A percentile compares a stretch with the other conserved stretches of the same genome.
These are phyloP conservation scores for Heliconius erato DNA, from an alignment of 2,888 invertebrate species.

Conservation along the genomic window DNA sequence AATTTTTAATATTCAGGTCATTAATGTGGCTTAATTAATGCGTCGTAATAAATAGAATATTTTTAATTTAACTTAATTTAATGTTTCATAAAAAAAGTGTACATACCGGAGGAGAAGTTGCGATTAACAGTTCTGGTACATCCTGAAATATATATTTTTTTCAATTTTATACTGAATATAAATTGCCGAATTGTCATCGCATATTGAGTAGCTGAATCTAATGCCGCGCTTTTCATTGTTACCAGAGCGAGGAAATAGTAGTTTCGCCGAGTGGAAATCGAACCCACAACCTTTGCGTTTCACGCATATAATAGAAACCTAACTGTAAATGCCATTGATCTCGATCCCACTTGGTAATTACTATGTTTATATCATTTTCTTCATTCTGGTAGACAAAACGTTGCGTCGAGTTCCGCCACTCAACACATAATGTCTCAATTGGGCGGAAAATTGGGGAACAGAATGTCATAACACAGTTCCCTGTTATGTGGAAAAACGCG, in stretches of 20 bases:
- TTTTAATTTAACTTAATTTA: background rate
- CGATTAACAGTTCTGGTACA: slow-evolving; percentile 58
- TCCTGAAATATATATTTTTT: slow-evolving; percentile 57
- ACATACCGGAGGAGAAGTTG: slow-evolving; percentile 61
- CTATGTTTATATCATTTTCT: background rate
- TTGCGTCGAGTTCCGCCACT: background rate
- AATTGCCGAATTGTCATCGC: background rate
- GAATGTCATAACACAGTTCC: too few relatives aligned
- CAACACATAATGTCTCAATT: background rate
- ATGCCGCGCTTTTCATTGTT: too few relatives aligned
- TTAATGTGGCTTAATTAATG: background rate
- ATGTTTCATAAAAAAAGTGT: background rate
- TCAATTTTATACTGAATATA: background rate
- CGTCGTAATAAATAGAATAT: background rate
- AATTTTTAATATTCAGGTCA: background rate
- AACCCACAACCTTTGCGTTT: too few relatives aligned
- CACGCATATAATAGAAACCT: too few relatives aligned
- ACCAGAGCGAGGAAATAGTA: too few relatives aligned
- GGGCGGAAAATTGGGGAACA: background rate
- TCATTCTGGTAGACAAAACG: background rate
- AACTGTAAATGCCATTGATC: too few relatives aligned
- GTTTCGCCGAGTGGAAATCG: too few relatives aligned
- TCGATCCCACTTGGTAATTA: too few relatives aligned
- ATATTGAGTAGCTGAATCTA: too few relatives aligned
- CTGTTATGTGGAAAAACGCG: too few relatives aligned